These are phyloP conservation scores for Formica exsecta DNA, from an alignment of 1,140 invertebrate species.

Conservation along the genomic window DNA sequence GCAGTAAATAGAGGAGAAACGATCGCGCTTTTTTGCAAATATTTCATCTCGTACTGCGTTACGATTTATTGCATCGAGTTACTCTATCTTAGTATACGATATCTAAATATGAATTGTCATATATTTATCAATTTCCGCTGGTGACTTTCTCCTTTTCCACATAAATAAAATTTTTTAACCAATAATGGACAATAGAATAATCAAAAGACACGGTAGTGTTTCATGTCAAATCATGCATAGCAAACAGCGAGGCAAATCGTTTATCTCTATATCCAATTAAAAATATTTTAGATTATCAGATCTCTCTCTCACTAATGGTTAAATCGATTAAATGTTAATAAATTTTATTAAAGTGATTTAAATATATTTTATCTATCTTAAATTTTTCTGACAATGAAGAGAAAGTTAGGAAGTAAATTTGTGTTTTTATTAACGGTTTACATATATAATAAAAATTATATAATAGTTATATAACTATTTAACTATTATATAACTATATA, in stretches of 20 bases:
- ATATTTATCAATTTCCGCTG: conserved; percentile 25
- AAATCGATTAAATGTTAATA: not conserved
- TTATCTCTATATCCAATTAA: too few relatives aligned
- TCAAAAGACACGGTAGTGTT: too few relatives aligned
- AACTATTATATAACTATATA: not conserved
- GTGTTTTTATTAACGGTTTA: not conserved
- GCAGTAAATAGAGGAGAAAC: conserved; percentile 56
- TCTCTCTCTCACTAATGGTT: too few relatives aligned
- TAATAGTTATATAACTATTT: too few relatives aligned
- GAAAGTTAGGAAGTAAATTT: too few relatives aligned
- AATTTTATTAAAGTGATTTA: not conserved
- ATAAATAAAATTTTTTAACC: not conserved
- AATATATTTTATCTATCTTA: not conserved
- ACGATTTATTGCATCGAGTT: conserved; percentile 41
- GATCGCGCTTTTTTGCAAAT: conserved; percentile 54
- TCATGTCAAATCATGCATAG: too few relatives aligned
- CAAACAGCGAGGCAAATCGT: too few relatives aligned
- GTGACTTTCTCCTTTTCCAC: not conserved
- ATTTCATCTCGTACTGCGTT: conserved; percentile 34
- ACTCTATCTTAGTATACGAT: conserved; percentile 28
- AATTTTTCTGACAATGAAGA: not conserved
- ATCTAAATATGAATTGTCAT: conserved; percentile 28
- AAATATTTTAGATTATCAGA: too few relatives aligned
- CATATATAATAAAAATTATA: not conserved
- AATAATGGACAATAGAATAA: not conserved